Conservation (phyloP, 2,888 invertebrate species). For the Mactromeris polynyma region DNA sequence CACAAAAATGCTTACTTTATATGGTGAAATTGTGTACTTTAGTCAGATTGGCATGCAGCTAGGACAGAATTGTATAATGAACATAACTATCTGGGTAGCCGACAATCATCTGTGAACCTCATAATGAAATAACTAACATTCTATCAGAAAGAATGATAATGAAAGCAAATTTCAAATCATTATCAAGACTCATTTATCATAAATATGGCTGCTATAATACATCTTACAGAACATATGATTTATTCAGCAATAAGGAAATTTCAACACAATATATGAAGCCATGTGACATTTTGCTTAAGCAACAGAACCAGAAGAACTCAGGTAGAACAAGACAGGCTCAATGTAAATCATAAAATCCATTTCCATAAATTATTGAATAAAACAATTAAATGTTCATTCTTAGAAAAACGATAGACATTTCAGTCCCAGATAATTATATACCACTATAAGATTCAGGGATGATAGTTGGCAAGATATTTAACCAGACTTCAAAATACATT, state of each 20-base stretch:
- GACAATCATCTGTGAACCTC: too few species aligned
- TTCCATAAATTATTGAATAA: not conserved
- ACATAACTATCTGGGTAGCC: too few species aligned
- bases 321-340: not conserved
- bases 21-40: too few species aligned
- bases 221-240: not conserved
- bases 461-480: not conserved
- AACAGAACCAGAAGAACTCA: not conserved
- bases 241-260: not conserved
- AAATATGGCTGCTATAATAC: too few species aligned
- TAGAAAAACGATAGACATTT: not conserved
- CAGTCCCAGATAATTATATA: not conserved
- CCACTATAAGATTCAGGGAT: not conserved
- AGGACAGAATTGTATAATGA: too few species aligned
- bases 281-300: not conserved
- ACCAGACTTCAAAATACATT: not conserved
- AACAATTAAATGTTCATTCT: not conserved
- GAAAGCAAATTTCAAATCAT: not conserved
- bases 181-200: not conserved
- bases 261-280: not conserved
- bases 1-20: too few species aligned
- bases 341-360: constrained; percentile 1
- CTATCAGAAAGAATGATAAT: too few species aligned
- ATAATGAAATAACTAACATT: too few species aligned
- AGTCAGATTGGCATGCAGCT: too few species aligned